Base-by-base conservation (phyloP, 2,113 vertebrate species). In the Probosciger aterrimus region DNA sequence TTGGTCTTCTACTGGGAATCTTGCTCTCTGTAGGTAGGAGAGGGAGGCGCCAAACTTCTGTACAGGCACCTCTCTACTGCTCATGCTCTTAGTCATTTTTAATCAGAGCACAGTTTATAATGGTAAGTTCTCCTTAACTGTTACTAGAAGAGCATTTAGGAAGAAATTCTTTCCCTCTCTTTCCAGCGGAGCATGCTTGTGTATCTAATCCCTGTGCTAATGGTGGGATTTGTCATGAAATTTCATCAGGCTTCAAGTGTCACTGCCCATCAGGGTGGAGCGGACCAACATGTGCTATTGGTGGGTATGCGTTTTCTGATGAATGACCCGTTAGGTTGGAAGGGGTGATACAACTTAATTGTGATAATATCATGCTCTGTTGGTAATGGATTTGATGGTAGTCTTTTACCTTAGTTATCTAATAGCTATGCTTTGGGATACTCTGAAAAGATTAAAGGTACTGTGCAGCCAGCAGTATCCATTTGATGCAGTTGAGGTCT, bases 181-280 rank as follows among this genome's bases (percentile, higher is more conserved):
- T 69, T 52, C 84, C 92, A 99, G 99, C 99, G 0, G 99, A 99
- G 78, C 99, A 99, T 13, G 99, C 99, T 84, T 99, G 99, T 7
- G 97, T 98, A 71, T 99, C 99, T 76, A 99, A 99, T 96, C 99
- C 99, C 2, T 99, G 99, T 69, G 99, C 99, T 92, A 99, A 99
- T 7, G 98, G 99, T 60, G 99, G 99, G 62, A 98, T 98, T 18
- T 99, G 99, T 91, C 98, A 99, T 0, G 99, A 99, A 88, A 98
- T 98, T 85, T 98, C 98, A 1, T 98, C 98, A 1, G 98, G 99
- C 52, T 99, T 99, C 24, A 99, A 99, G 94, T 99, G 99, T 93
- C 99, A 98, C 95, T 99, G 99, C 96, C 99, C 99, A 0, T 95
- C 98, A 0, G 99, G 99, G 80, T 99, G 99, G 99, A 98, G 98